Conservation (phyloP, 2,888 invertebrate genomes). For the Aphidius colemani region DNA sequence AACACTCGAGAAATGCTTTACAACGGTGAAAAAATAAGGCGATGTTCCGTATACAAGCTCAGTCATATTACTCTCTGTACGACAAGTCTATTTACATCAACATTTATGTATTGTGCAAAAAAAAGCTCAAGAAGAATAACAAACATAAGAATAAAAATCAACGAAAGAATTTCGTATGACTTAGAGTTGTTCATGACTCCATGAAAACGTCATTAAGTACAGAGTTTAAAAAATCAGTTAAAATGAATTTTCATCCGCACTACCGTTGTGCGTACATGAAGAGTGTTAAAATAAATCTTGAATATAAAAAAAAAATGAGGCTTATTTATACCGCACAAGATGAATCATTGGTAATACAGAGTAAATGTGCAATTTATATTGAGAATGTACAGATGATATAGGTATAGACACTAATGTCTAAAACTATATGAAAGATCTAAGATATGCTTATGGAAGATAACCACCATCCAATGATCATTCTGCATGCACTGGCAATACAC, state of each 20-base stretch:
- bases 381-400: conserved; percentile 9
- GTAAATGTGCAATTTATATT: too few relatives aligned
- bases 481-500: conserved; percentile 13
- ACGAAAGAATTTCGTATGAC: too few relatives aligned
- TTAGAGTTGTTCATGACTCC: too few relatives aligned
- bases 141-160: too few relatives aligned
- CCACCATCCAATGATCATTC: conserved; percentile 27
- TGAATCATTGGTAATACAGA: conserved; percentile 48
- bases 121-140: too few relatives aligned
- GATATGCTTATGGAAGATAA: conserved; percentile 36
- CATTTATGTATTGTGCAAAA: too few relatives aligned
- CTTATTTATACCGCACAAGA: conserved; percentile 41
- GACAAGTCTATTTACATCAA: too few relatives aligned
- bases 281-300: too few relatives aligned
- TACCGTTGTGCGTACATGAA: too few relatives aligned
- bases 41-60: conserved; percentile 43
- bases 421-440: neutral
- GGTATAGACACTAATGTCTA: neutral
- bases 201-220: too few relatives aligned
- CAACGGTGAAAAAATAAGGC: conserved; percentile 54
- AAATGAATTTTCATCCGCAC: too few relatives aligned
- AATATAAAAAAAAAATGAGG: neutral
- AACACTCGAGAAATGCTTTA: conserved; percentile 32
- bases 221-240: too few relatives aligned
- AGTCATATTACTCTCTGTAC: conserved; percentile 45